Conservation (phyloP, 2,888 invertebrate species). For the Dolichopus griseipennis region DNA sequence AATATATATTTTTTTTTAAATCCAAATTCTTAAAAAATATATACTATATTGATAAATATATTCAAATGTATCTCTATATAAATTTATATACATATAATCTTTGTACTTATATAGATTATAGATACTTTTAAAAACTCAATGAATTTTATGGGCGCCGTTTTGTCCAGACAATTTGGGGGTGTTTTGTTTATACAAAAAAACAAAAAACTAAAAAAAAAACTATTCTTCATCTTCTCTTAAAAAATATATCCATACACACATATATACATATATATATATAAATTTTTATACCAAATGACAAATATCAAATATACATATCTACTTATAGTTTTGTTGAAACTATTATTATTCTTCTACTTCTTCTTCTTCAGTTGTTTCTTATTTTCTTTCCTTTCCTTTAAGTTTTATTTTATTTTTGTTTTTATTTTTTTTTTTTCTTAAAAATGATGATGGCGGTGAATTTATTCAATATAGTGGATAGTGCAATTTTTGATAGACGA, state of each 20-base stretch:
- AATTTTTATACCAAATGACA: background rate
- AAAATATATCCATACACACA: background rate
- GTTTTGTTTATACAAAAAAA: constrained; percentile 23
- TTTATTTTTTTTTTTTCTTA: background rate
- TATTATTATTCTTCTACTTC: too few species aligned
- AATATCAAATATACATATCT: too few species aligned
- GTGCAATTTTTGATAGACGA: too few species aligned
- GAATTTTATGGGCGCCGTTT: constrained; percentile 27
- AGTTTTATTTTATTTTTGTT: background rate
- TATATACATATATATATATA: background rate
- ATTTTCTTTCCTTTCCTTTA: too few species aligned
- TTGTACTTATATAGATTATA: background rate
- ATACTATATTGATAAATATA: background rate
- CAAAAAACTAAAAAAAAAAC: too few species aligned
- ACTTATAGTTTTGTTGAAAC: too few species aligned
- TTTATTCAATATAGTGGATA: too few species aligned
- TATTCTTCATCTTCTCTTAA: constrained; percentile 6
- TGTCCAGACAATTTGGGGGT: constrained; percentile 27
- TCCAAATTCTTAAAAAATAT: too few species aligned
- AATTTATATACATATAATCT: background rate
- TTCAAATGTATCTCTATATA: background rate
- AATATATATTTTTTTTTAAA: too few species aligned
- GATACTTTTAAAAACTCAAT: constrained; percentile 10
- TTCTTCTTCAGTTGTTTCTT: too few species aligned
- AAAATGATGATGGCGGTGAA: too few species aligned